Conservation (phyloP, 2,113 vertebrate genomes). For the Mustela nigripes region DNA sequence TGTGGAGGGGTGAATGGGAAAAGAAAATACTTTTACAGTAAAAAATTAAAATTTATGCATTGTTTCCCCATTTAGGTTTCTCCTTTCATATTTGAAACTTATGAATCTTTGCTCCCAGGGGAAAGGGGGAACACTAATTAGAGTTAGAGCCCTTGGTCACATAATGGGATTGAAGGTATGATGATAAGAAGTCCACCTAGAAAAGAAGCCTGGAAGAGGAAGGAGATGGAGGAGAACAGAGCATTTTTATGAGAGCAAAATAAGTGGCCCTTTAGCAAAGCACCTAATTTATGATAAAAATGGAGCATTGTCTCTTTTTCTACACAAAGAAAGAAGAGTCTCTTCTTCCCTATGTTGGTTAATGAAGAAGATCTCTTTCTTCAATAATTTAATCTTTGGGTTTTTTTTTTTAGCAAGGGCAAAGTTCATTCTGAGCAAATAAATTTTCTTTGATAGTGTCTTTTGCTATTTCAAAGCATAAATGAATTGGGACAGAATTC, state of each 20-base stretch:
- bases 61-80: background rate
- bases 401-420: background rate
- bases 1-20: background rate
- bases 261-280: background rate
- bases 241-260: background rate
- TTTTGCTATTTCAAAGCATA: constrained; percentile 8
- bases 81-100: background rate
- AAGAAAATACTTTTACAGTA: background rate
- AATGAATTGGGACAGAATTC: constrained; percentile 13
- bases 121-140: background rate
- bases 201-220: background rate
- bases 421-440: constrained; percentile 9
- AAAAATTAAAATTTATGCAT: background rate
- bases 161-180: background rate
- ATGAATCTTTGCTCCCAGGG: background rate
- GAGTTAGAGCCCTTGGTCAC: background rate
- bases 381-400: constrained; percentile 21
- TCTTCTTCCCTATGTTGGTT: background rate
- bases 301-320: background rate
- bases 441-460: background rate
- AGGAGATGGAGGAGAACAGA: background rate
- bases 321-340: background rate
- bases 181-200: background rate
- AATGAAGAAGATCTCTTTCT: background rate
- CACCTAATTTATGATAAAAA: background rate